phyloP scores from a whole-genome alignment of 2,888 invertebrate species.

The Lasioglossum vierecki region DNA sequence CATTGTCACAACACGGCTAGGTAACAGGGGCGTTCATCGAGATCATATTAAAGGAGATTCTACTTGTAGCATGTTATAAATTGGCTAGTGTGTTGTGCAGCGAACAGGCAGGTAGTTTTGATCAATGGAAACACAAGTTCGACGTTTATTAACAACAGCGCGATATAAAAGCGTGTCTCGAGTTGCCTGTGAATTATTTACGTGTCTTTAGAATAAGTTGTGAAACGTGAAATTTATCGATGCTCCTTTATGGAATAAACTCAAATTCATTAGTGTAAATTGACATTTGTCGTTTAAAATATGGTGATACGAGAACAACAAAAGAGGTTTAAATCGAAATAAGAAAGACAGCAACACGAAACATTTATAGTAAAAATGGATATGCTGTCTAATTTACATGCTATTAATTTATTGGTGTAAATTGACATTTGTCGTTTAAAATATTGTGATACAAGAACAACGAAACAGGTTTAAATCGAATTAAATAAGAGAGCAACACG shows the following conservation, averaged over 20 bases:
- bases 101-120: conserved; percentile 67
- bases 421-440: not conserved
- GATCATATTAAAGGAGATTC: conserved; percentile 67
- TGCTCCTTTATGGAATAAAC: not conserved
- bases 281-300: not conserved
- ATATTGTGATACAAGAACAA: not conserved
- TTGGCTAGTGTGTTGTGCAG: conserved; percentile 68
- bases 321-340: not conserved
- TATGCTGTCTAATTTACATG: no score
- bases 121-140: not conserved
- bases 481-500: no score
- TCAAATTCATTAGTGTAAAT: not conserved
- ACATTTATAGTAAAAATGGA: no score
- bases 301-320: not conserved
- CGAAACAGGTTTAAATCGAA: not conserved
- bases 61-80: conserved; percentile 79
- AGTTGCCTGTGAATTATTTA: not conserved
- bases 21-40: conserved; percentile 67
- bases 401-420: not conserved
- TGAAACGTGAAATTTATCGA: not conserved
- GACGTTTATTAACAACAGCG: not conserved
- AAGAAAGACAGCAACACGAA: no score
- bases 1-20: conserved; percentile 80
- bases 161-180: not conserved
- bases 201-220: not conserved